Evolutionary conservation across 30 jellyfish, hydroid and myxozoan species (phyloP), one percentile per base, ranked within the genome.

Genomic region (Hydra vulgaris): DNA sequence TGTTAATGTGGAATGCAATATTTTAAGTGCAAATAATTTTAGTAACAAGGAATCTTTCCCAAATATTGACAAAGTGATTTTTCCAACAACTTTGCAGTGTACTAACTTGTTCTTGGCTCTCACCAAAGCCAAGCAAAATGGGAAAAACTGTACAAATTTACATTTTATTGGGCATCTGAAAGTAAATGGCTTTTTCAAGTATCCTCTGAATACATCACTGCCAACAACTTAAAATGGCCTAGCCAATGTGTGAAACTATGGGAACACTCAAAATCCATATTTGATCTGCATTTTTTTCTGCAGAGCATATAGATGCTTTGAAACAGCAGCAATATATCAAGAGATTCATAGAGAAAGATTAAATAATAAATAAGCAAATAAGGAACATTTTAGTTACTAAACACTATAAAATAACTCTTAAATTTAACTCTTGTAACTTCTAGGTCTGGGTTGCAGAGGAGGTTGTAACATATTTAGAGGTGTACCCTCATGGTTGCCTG

Each of bases 291-390:
- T 56, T 56, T 15, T 56, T n/a, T 15, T 56, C 71, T 15, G 71
- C 71, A n/a, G n/a, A 56, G 71, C 71, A 56, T 56, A 56, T n/a
- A 56, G 71, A 56, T n/a, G n/a, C 71, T 56, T 56, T 56, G n/a
- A 56, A 56, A 56, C 71, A 56, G n/a, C 71, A 56, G 71, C 71
- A 56, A 15, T 56, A 56, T n/a, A 56, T 56, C n/a, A 17, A 56
- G 17, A 56, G 71, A 56, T 17, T n/a, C 17, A n/a, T 56, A 56
- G 71, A 56, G 71, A 56, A 56, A 56, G 71, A 56, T 56, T 56
- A n/a, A n/a, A n/a, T n/a, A n/a, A n/a, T n/a, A n/a, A n/a, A n/a
- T n/a, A n/a, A n/a, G n/a, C n/a, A n/a, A n/a, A n/a, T n/a, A n/a
- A n/a, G n/a, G n/a, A n/a, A n/a, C n/a, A n/a, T n/a, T n/a, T n/a